phyloP scores from a whole-genome alignment of 2,888 invertebrate species.

The Erebia aethiops region DNA sequence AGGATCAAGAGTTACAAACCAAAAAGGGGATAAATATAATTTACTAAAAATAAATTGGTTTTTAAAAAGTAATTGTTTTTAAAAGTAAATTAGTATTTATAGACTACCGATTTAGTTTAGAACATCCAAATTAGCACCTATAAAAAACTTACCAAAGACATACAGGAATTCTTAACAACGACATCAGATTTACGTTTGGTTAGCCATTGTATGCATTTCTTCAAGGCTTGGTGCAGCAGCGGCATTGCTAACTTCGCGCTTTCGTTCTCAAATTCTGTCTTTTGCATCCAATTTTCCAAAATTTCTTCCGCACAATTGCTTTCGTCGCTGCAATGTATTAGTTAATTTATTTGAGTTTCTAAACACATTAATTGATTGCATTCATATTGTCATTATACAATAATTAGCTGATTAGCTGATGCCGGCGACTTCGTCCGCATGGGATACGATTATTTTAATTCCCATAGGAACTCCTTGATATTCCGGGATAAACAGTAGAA shows the following conservation, averaged over 20 bases:
- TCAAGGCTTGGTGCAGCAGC: conserved; percentile 57
- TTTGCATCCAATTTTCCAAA: conserved; percentile 60
- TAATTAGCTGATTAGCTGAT: too few relatives aligned
- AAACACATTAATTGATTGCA: background rate
- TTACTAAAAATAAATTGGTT: too few relatives aligned
- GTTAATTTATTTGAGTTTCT: background rate
- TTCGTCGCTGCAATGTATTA: conserved; percentile 56
- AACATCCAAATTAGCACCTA: background rate
- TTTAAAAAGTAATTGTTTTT: background rate
- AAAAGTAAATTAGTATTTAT: background rate
- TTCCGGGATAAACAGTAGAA: too few relatives aligned
- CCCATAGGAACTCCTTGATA: too few relatives aligned
- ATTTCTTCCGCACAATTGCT: conserved; percentile 61
- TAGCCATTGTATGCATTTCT: conserved; percentile 65
- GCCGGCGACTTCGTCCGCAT: too few relatives aligned
- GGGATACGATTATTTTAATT: too few relatives aligned
- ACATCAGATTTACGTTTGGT: conserved; percentile 59
- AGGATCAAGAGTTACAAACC: background rate
- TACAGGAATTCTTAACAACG: conserved; percentile 55
- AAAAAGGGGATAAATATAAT: background rate
- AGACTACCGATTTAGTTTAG: background rate
- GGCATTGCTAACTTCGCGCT: conserved; percentile 56
- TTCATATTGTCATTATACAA: background rate
- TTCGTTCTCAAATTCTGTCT: conserved; percentile 62
- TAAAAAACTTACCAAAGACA: conserved; percentile 57